phyloP scores from a whole-genome alignment of 2,113 vertebrate species.

The Centropus unirufus region DNA sequence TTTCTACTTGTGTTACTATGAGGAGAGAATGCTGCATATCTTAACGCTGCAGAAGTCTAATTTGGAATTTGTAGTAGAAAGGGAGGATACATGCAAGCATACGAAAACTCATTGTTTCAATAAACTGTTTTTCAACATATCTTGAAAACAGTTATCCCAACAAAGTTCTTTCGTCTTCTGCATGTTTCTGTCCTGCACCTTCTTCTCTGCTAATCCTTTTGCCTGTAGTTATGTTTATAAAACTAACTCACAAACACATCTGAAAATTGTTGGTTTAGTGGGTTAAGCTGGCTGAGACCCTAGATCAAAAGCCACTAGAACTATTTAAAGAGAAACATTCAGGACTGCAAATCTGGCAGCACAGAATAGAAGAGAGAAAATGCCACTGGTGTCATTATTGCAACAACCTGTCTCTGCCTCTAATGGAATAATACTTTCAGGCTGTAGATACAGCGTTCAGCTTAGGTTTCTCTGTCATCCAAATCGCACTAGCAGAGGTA shows the following conservation, averaged over 20 bases:
- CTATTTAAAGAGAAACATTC: not conserved
- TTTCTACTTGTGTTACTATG: too few species aligned
- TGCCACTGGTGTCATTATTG: fast-evolving
- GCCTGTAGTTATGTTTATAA: not conserved
- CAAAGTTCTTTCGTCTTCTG: not conserved
- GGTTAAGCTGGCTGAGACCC: not conserved
- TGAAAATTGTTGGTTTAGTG: not conserved
- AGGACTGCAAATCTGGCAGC: not conserved
- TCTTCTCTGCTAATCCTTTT: not conserved
- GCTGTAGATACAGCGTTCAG: not conserved
- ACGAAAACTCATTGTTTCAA: not conserved
- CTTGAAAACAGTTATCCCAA: not conserved
- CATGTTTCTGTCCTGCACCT: not conserved
- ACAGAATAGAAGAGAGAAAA: not conserved
- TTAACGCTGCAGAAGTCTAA: too few species aligned
- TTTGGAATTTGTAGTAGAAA: too few species aligned
- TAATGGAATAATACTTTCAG: not conserved
- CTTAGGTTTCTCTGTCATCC: not conserved
- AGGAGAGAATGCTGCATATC: too few species aligned
- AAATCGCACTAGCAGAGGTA: not conserved
- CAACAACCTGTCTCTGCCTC: not conserved
- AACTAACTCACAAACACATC: not conserved
- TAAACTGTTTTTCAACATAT: not conserved
- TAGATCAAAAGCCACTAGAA: not conserved
- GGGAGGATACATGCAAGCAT: not conserved